Percentiles rank a stretch among this genome's conserved stretches.
Conservation (phyloP, 2,797 vertebrate genomes). For the Aldrovandia affinis region DNA sequence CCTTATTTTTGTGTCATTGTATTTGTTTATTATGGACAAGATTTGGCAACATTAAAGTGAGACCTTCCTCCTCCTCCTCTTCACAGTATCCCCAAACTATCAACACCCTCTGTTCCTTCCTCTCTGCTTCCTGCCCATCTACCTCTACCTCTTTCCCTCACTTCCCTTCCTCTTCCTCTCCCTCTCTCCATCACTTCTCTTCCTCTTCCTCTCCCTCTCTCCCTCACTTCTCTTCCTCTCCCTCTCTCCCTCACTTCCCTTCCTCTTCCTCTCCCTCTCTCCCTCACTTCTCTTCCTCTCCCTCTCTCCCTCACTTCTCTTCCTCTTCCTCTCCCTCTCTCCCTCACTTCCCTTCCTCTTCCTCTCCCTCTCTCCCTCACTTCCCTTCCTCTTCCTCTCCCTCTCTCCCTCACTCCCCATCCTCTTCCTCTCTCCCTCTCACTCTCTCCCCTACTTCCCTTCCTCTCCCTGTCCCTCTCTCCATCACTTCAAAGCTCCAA, state of each 20-base stretch:
- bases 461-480: conserved; percentile 54
- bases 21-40: not conserved
- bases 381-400: conserved; percentile 59
- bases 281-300: conserved; percentile 43
- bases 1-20: not conserved
- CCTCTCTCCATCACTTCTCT: conserved; percentile 27
- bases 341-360: conserved; percentile 40
- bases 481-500: conserved; percentile 71
- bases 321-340: conserved; percentile 50
- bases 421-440: conserved; percentile 48
- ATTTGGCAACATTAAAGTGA: not conserved
- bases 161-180: conserved; percentile 24
- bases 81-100: not conserved
- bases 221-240: conserved; percentile 43
- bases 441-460: conserved; percentile 45
- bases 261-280: conserved; percentile 50
- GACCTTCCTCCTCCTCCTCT: no score
- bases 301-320: conserved; percentile 71
- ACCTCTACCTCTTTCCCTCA: conserved; percentile 50
- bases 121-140: no score
- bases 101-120: conserved; percentile 13
- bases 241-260: conserved; percentile 71
- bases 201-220: conserved; percentile 50
- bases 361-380: conserved; percentile 66
- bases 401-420: conserved; percentile 45